Percentiles rank a stretch among this genome's conserved stretches.
phyloP scores from a whole-genome alignment of 2,888 invertebrate species.

The Diogma glabrata region DNA sequence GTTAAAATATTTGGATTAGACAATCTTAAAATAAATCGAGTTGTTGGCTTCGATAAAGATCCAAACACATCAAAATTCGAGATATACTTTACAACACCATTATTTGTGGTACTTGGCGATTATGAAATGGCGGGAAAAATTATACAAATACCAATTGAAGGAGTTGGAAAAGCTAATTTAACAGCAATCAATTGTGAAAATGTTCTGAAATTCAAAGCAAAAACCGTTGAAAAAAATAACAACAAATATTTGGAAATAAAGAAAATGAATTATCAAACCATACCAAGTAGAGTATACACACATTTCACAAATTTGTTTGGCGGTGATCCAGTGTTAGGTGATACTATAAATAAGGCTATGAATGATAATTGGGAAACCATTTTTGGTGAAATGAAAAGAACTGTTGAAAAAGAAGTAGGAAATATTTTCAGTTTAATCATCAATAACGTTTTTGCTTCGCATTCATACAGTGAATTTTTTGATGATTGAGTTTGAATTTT shows the following conservation, averaged over 20 bases:
- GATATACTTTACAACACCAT: neutral
- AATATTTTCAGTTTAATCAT: neutral
- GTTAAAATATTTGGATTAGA: neutral
- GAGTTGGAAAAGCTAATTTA: constrained; percentile 47
- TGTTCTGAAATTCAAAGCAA: constrained; percentile 42
- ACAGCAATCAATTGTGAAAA: constrained; percentile 47
- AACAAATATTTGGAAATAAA: constrained; percentile 44
- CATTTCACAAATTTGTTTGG: constrained; percentile 50
- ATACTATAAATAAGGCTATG: constrained; percentile 45
- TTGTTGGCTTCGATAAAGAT: neutral
- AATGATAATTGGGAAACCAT: constrained; percentile 46
- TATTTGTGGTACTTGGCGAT: constrained; percentile 40
- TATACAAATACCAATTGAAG: constrained; percentile 47
- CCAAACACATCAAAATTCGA: neutral
- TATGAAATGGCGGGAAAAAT: constrained; percentile 49
- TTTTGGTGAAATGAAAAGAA: constrained; percentile 45
- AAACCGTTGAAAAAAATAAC: constrained; percentile 42
- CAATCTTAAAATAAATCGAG: neutral
- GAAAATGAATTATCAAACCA: constrained; percentile 44
- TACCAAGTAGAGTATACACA: constrained; percentile 40
- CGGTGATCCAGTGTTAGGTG: constrained; percentile 42
- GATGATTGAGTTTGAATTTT: too few relatives aligned
- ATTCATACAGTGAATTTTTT: neutral
- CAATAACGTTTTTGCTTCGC: neutral
- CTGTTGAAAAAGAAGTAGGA: constrained; percentile 17